These are phyloP conservation scores for Reticulitermes lucifugus DNA, from an alignment of 2,888 invertebrate genomes.

Conservation along the genomic window DNA sequence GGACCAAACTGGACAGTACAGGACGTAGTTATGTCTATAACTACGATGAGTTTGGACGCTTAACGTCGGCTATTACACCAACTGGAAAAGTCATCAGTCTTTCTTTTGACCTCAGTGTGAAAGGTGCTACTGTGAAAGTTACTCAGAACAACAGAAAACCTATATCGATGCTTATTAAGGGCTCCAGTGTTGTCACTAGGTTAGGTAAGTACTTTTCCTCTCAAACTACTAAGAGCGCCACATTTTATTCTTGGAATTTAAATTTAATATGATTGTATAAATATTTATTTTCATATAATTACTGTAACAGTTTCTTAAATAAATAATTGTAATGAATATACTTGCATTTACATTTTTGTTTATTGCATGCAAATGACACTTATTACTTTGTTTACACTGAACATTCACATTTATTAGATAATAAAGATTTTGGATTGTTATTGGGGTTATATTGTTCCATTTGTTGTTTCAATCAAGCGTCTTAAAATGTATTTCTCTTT, in stretches of 20 bases:
- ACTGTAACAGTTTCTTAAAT: too few species aligned
- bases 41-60: slow-evolving; percentile 93
- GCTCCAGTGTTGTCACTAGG: slow-evolving; percentile 84
- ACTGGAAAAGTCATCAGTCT: slow-evolving; percentile 93
- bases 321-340: too few species aligned
- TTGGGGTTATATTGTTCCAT: too few species aligned
- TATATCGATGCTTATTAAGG: slow-evolving; percentile 87
- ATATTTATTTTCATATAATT: too few species aligned
- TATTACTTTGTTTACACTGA: too few species aligned
- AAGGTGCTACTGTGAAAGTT: slow-evolving; percentile 89
- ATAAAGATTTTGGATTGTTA: too few species aligned
- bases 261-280: too few species aligned
- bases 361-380: too few species aligned
- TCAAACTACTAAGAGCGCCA: neutral
- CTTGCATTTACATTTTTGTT: too few species aligned
- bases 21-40: slow-evolving; percentile 93
- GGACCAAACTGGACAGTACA: slow-evolving; percentile 89
- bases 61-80: slow-evolving; percentile 92
- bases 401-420: too few species aligned
- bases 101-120: slow-evolving; percentile 89
- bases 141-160: slow-evolving; percentile 86
- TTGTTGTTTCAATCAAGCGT: too few species aligned
- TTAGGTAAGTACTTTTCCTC: slow-evolving; percentile 64
- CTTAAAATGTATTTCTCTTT: neutral
- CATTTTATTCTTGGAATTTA: too few species aligned